Base-by-base conservation (phyloP, 2,888 invertebrate genomes). In the Matsumyia berberina region DNA sequence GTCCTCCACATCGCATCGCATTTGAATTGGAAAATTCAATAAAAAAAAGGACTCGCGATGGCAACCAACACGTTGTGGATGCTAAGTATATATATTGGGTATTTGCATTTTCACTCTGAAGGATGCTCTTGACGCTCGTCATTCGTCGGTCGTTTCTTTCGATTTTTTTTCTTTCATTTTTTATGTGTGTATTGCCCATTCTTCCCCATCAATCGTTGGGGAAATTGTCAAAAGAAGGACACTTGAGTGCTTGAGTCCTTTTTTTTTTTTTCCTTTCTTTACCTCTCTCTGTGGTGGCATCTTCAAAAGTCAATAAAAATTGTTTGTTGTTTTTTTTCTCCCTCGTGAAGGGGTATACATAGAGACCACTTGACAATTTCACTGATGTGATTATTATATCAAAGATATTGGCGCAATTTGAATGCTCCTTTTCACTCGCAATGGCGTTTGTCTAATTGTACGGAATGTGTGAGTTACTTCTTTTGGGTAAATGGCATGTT, bases 1-100 rank as follows among this genome's bases (percentile, higher is more conserved):
- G 53, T 39, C 35, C 83, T 73, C 55, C 58, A 46, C 64, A 74
- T 70, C 70, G 64, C 66, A 74, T 76, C 70, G 69, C 66, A 85
- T 80, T 85, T 76, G 74, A 80, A 80, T 85, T 80, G 85, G 74
- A 80, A 85, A 80, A 80, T 85, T 85, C 74, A 80, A 80, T 85
- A 80, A 72, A 37, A 51, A 42, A 57, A 39, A 24, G 29, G 35
- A 33, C 35, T 5, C 64, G 19, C 35, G 46, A 33, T 60, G 39
- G 49, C 58, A 57, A 77, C 66, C 53, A 69, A 46, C 67, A 76
- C 64, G 51, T 8, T 60, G 66, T 29, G 64, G 62, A 17, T 35
- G 42, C 51, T 58, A 33, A 51, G 29, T 55, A 74, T 33, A 74
- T 46, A 73, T 60, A 76, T 64, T 62, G 67, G 55, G 66, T 83